Evolutionary conservation across 1,140 invertebrate species (phyloP).

Genomic region (Parasteatoda tepidariorum): DNA sequence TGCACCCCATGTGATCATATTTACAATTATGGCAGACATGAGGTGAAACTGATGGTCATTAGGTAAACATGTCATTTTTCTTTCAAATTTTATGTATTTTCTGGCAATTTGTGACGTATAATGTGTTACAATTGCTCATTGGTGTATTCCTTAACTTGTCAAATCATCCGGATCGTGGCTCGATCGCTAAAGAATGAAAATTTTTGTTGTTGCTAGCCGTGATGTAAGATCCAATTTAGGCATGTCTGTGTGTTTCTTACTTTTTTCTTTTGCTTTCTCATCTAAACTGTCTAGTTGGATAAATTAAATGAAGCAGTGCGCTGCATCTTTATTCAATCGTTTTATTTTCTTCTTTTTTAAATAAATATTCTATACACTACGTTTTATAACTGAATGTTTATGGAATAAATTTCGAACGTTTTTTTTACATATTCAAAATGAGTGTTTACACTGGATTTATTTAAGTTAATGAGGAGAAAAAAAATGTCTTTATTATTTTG

Average conservation of each 20-base stretch:
- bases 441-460: too few species aligned
- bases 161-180: not conserved
- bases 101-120: not conserved
- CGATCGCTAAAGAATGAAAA: not conserved
- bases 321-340: too few species aligned
- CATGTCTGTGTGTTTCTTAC: not conserved
- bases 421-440: too few species aligned
- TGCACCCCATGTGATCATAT: constrained; percentile 60
- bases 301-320: too few species aligned
- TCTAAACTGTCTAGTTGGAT: too few species aligned
- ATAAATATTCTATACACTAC: too few species aligned
- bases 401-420: too few species aligned
- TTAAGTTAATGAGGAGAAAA: too few species aligned
- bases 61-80: constrained; percentile 54
- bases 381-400: too few species aligned
- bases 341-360: too few species aligned
- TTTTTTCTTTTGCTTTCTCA: too few species aligned
- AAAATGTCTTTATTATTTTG: too few species aligned
- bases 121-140: not conserved
- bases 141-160: not conserved
- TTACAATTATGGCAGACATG: constrained; percentile 62
- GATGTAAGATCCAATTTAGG: not conserved
- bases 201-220: not conserved
- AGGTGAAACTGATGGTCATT: constrained; percentile 49
- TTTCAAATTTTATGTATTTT: not conserved